Base-by-base conservation (phyloP, 2,888 invertebrate genomes). In the Psococerastis gibbosa region DNA sequence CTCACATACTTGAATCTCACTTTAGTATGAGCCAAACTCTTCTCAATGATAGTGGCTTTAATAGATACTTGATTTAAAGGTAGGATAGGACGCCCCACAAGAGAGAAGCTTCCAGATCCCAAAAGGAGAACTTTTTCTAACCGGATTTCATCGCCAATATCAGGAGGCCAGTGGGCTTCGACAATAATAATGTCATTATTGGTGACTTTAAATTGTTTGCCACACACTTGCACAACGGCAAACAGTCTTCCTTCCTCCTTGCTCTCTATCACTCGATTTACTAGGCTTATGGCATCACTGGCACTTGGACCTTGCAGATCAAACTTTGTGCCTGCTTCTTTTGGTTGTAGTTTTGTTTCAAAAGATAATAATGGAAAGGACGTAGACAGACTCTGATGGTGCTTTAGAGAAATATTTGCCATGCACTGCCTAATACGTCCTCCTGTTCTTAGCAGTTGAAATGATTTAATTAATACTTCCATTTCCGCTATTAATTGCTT, bases 121-220 rank as follows among this genome's bases (percentile, higher is more conserved):
- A 81, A 77, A 17, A 85, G 55, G 41, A 91, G 57, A 2, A 89
- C 63, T 66, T 91, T 91, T 54, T 89, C 84, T 38, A 89, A 61
- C 48, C 70, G 73, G 43, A 91, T 71, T 60, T 74, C 63, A 55
- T 89, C 88, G 1, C 87, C 84, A 44, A 73, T 69, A 43, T 72
- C 73, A 2, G 87, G 85, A 22, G 82, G 78, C 84, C 87, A 87
- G 55, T 75, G 74, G 1, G 84, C 84, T 61, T 83, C 79, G 1
- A 89, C 65, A 1, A 87, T 67, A 22, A 91, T 68, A 2, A 89
- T 64, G 61, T 91, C 91, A n/a, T 81, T 85, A 46, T 76, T 69
- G 0, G 87, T 85, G 0, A 91, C 69, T 61, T 85, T 79, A 62
- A 78, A 83, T 55, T 89, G 89, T 60, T 79, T 83, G 9, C 87